phyloP scores from a whole-genome alignment of 2,888 invertebrate genomes.

The Cynaeus angustus region DNA sequence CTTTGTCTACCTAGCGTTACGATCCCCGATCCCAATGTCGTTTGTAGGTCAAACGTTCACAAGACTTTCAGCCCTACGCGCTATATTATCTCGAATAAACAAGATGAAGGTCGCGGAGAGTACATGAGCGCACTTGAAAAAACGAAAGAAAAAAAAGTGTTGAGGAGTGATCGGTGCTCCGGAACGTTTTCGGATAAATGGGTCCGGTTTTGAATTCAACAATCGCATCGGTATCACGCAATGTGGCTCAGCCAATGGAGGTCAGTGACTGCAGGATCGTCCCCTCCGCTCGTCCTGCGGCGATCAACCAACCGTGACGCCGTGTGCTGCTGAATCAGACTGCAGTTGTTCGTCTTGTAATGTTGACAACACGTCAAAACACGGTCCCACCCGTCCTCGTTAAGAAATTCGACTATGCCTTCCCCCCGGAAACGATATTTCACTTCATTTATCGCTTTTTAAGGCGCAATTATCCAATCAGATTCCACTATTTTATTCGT shows the following conservation, averaged over 20 bases:
- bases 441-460: constrained; percentile 20
- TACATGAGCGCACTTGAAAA: background rate
- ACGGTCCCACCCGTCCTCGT: constrained; percentile 8
- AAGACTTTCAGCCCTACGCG: constrained; percentile 22
- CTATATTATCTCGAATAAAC: constrained; percentile 26
- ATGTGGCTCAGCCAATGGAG: constrained; percentile 65
- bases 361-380: constrained; percentile 49
- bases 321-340: constrained; percentile 59
- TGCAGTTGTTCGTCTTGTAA: constrained; percentile 60
- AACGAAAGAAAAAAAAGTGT: background rate
- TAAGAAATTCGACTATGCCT: constrained; percentile 12
- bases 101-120: constrained; percentile 33
- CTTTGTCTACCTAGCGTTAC: constrained; percentile 37
- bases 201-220: constrained; percentile 48
- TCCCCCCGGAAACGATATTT: constrained; percentile 9
- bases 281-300: constrained; percentile 54
- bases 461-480: constrained; percentile 25
- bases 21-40: constrained; percentile 42
- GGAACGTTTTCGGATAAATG: constrained; percentile 35
- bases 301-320: constrained; percentile 60
- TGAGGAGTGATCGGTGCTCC: constrained; percentile 11
- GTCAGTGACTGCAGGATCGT: constrained; percentile 65
- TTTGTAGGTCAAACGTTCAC: constrained; percentile 48
- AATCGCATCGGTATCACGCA: constrained; percentile 61
- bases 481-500: constrained; percentile 9